Evolutionary conservation across 2,113 vertebrate species (phyloP), one percentile per base, ranked within the genome.

Genomic region (Nicator chloris): DNA sequence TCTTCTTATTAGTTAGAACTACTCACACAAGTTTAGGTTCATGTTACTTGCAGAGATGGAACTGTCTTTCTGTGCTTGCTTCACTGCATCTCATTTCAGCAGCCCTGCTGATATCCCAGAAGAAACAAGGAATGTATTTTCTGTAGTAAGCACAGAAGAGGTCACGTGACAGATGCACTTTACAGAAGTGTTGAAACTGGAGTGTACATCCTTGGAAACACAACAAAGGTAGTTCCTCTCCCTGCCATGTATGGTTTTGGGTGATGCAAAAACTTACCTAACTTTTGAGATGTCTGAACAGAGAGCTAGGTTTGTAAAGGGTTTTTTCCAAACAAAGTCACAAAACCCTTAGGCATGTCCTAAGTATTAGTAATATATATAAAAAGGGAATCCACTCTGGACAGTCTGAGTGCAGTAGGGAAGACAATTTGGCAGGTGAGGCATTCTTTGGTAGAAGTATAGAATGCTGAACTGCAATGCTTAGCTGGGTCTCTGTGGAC

Each of bases 401-500:
- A n/a, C 45, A 49, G 53, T 54, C 72, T 84, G 31, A 91, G 44
- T 37, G 53, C 24, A 71, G 57, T 21, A 72, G 53, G 73, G 57
- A 92, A 85, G 70, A 70, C 49, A 72, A 21, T 90, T 94, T 93
- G 87, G 63, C 66, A 92, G 65, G 73, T 68, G 61, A 76, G 66
- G 28, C 53, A 53, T 88, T 94, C 70, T 92, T 75, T 88, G 78
- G 63, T 80, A 56, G 39, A 93, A 76, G 28, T 40, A 37, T 7
- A 72, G 57, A 76, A 45, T 82, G 44, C 60, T 94, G 90, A 94
- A 82, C 35, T 75, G 78, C 78, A 82, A 53, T 89, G 87, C 86
- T 87, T 95, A 79, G 37, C 66, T 71, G 45, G 10, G 59, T 87
- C 93, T 93, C 95, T 76, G 39, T 71, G 70, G 93, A 61, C 90